phyloP scores from a whole-genome alignment of 1,140 invertebrate species.

The Solenopsis invicta region DNA sequence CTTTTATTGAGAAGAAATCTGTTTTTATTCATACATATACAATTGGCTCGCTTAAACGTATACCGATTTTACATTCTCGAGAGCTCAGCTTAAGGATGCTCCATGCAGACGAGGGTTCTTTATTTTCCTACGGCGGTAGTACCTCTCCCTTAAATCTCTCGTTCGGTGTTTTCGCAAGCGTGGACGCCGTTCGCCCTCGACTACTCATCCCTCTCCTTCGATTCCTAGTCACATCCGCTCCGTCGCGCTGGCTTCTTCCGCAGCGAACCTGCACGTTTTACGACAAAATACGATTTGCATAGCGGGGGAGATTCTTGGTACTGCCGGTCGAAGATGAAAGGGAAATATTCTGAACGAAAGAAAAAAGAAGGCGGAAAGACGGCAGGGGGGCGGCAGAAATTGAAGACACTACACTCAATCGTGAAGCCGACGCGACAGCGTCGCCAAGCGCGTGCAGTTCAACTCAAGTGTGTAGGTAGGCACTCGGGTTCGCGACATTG shows the following conservation, averaged over 20 bases:
- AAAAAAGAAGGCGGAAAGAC: neutral
- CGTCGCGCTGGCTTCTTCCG: slow-evolving; percentile 62
- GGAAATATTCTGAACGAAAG: slow-evolving; percentile 60
- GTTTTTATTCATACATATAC: slow-evolving; percentile 26
- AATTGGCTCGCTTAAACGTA: slow-evolving; percentile 29
- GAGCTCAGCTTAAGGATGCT: slow-evolving; percentile 20
- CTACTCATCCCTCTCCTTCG: slow-evolving; percentile 32
- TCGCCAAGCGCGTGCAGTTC: slow-evolving; percentile 63
- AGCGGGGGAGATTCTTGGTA: slow-evolving; percentile 42
- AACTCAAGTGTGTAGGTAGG: slow-evolving; percentile 63
- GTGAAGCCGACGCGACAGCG: slow-evolving; percentile 22
- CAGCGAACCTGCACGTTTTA: slow-evolving; percentile 66
- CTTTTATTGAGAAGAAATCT: slow-evolving; percentile 26
- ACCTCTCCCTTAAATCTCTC: slow-evolving; percentile 45
- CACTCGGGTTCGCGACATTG: slow-evolving; percentile 58
- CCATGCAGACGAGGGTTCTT: slow-evolving; percentile 31
- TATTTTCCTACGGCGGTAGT: slow-evolving; percentile 38
- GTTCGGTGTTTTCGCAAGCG: slow-evolving; percentile 51
- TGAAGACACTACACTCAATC: slow-evolving; percentile 43
- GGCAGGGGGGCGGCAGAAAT: slow-evolving; percentile 7
- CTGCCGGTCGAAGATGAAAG: slow-evolving; percentile 72
- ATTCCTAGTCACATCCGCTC: slow-evolving; percentile 47
- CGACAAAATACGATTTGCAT: slow-evolving; percentile 75
- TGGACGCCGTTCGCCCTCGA: slow-evolving; percentile 39
- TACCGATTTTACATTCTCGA: slow-evolving; percentile 39